phyloP scores from a whole-genome alignment of 2,113 vertebrate species.

The Thalassoma bifasciatum region DNA sequence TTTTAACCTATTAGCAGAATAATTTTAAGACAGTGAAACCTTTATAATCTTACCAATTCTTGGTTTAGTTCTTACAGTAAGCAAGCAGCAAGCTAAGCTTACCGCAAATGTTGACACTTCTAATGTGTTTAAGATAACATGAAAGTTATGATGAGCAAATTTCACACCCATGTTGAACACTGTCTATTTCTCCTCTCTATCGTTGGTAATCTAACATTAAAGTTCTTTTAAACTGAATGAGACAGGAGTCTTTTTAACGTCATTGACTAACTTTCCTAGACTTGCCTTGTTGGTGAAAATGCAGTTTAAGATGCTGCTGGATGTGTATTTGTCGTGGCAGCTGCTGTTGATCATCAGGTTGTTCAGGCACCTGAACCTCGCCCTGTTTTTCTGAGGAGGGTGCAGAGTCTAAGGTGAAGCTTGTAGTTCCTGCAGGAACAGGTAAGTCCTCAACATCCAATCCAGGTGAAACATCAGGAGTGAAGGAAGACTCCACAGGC shows the following conservation, averaged over 20 bases:
- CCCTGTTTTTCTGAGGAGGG: constrained; percentile 26
- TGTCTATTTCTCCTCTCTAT: no score
- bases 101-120: background rate
- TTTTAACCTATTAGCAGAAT: no score
- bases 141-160: no score
- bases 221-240: background rate
- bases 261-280: background rate
- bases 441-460: constrained; percentile 25
- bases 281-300: constrained; percentile 73
- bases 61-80: no score
- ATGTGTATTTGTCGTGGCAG: constrained; percentile 77
- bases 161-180: no score
- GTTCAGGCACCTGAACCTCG: constrained; percentile 23
- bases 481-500: constrained; percentile 40
- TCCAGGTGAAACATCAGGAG: constrained; percentile 19
- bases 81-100: background rate
- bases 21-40: no score
- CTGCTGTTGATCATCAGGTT: constrained; percentile 47
- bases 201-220: no score
- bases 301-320: constrained; percentile 81
- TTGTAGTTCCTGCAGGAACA: background rate
- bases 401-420: constrained; percentile 14
- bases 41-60: no score
- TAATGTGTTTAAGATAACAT: background rate
- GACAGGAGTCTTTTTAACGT: background rate